phyloP scores from a whole-genome alignment of 2,113 vertebrate genomes.

The Mus spicilegus region DNA sequence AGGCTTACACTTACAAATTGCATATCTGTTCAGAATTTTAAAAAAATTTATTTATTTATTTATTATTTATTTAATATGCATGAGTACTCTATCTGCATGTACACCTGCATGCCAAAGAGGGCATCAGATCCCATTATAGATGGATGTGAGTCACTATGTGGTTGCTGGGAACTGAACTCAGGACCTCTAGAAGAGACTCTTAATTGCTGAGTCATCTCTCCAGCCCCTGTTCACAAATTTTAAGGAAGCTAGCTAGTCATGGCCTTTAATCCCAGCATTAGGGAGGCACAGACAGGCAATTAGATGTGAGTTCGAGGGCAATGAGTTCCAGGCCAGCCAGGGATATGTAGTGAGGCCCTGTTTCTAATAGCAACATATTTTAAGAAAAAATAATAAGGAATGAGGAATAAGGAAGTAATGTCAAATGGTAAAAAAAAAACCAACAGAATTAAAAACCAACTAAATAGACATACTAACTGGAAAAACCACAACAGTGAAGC shows the following conservation, averaged over 20 bases:
- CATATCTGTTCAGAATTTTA: neutral
- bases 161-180: no score
- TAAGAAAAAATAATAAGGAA: neutral
- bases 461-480: neutral
- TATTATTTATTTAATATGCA: no score
- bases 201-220: no score
- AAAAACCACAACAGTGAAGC: neutral
- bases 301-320: neutral
- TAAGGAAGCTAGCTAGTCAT: neutral
- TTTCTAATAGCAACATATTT: neutral
- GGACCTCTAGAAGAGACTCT: no score
- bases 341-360: neutral
- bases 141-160: no score
- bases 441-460: neutral
- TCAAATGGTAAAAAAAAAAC: neutral
- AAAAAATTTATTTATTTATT: no score
- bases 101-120: no score
- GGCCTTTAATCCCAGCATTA: neutral
- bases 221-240: neutral
- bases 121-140: no score
- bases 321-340: neutral
- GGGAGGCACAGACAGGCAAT: neutral
- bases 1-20: neutral
- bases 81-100: no score
- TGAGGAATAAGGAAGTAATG: neutral